Base-by-base conservation (phyloP, 2,888 invertebrate genomes). In the Cartodere bifasciata region DNA sequence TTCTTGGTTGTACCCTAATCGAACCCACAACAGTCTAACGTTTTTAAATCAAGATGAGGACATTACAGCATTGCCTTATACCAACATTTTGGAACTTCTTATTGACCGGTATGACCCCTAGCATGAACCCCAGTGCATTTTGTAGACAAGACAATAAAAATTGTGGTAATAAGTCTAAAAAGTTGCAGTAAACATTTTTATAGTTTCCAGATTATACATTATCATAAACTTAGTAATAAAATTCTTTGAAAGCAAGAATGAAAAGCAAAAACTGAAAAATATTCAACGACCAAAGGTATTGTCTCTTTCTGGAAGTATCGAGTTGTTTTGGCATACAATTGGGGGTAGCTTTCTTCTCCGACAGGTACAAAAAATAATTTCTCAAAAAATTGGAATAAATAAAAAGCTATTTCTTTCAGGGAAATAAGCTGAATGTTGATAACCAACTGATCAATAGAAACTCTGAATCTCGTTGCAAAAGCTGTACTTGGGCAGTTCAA, bases 31-130 rank as follows among this genome's bases (percentile, higher is more conserved):
- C 9, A 13, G 4, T 13, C 5, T 26, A 15, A 17, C 12, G 14
- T 4, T 7, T 16, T 24, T 13, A 11, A 15, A 16, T 13, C 22
- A n/a, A 23, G 17, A 12, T n/a, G 6, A 17, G 23, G 21, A 17
- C 13, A n/a, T n/a, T n/a, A n/a, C 2, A 16, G 17, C 23, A 3
- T 7, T 29, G 4, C 17, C 32, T 5, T 33, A 33, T 14, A 20
- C 24, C 4, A 13, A 28, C 22, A 24, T 23, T 16, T 29, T 33
- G 28, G 32, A 33, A 33, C 4, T 33, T 6, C 16, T 33, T 3
- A 29, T 33, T 29, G 32, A 33, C 22, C 28, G 23, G 32, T 33
- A 24, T 20, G 32, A 28, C 13, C n/a, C n/a, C n/a, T n/a, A n/a
- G n/a, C n/a, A n/a, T n/a, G n/a, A n/a, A n/a, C n/a, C n/a, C n/a